Evolutionary conservation across 2,113 vertebrate species (phyloP).

Genomic region (Irena cyanogastra): DNA sequence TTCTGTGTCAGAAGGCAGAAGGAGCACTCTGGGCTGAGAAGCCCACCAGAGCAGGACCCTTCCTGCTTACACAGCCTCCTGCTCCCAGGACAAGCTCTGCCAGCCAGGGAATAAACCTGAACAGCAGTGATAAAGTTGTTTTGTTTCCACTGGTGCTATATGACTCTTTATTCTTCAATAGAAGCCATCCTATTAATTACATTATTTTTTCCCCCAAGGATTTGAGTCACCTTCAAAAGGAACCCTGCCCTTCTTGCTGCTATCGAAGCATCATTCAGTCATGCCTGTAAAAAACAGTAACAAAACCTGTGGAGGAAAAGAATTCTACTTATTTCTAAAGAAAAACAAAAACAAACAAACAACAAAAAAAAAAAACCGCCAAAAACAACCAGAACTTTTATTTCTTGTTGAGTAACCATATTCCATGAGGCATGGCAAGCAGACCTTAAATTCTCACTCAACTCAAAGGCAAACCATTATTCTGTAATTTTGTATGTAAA

Average conservation of each 20-base stretch:
- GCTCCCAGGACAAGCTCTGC: neutral
- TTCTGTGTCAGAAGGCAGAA: neutral
- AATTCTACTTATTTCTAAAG: neutral
- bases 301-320: neutral
- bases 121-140: neutral
- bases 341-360: neutral
- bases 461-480: constrained; percentile 69
- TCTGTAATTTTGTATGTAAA: constrained; percentile 75
- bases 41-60: neutral
- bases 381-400: constrained; percentile 35
- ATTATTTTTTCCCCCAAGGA: neutral
- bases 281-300: neutral
- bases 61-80: neutral
- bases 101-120: constrained; percentile 1
- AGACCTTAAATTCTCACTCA: constrained; percentile 64
- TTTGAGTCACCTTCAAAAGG: neutral
- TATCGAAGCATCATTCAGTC: neutral
- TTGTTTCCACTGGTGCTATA: neutral
- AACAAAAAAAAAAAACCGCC: neutral
- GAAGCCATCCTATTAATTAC: neutral
- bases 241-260: neutral
- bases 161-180: neutral
- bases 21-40: neutral
- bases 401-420: constrained; percentile 59
- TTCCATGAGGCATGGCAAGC: constrained; percentile 46